Percentiles rank a stretch among this genome's conserved stretches.
Evolutionary conservation across 2,797 vertebrate species (phyloP).

Genomic region (Artibeus jamaicensis): DNA sequence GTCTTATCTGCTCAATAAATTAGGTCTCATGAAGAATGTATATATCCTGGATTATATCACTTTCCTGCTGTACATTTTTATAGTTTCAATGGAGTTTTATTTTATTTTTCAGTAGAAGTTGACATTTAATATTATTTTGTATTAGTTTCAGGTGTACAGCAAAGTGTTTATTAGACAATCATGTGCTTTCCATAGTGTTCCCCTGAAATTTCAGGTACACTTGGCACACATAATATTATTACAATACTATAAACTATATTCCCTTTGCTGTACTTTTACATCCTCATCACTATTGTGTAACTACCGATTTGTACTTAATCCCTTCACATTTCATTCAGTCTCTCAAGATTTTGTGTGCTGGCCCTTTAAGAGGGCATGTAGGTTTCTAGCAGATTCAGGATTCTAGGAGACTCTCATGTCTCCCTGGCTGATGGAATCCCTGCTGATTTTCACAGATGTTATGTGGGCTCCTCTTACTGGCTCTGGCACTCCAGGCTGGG

Average conservation of each 20-base stretch:
- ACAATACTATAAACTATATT: neutral
- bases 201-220: neutral
- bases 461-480: neutral
- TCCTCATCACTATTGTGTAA: neutral
- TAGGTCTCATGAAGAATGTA: slow-evolving; percentile 5
- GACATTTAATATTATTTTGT: neutral
- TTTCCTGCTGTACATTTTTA: neutral
- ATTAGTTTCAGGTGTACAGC: neutral
- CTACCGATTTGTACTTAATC: neutral
- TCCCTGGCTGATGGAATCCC: neutral
- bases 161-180: neutral
- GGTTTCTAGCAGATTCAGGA: neutral
- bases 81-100: neutral
- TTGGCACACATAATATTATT: neutral
- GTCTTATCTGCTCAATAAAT: slow-evolving; percentile 21
- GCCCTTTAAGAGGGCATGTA: neutral
- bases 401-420: neutral
- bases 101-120: neutral
- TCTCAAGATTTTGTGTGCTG: neutral
- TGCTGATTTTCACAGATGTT: neutral
- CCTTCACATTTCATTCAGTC: neutral
- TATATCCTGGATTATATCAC: neutral
- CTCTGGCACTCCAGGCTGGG: neutral
- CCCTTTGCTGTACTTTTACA: neutral
- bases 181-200: neutral